phyloP scores from a whole-genome alignment of 2,888 invertebrate species.

The Drosophila crucigera region DNA sequence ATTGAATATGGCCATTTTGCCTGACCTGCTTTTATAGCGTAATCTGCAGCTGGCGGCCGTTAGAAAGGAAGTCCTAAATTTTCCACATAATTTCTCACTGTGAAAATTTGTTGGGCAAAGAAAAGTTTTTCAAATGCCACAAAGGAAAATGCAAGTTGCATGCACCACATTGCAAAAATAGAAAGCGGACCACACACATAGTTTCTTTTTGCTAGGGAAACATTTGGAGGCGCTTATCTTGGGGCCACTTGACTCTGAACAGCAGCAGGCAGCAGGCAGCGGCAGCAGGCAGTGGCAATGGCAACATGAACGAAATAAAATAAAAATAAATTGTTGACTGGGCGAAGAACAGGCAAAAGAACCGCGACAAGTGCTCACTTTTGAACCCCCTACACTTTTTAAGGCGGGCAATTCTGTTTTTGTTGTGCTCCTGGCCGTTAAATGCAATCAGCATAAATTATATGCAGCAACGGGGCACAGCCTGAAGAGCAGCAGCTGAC shows the following conservation, averaged over 20 bases:
- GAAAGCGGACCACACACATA: slow-evolving; percentile 31
- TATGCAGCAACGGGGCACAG: slow-evolving; percentile 49
- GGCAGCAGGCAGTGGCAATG: slow-evolving; percentile 32
- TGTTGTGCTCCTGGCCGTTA: slow-evolving; percentile 54
- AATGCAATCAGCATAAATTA: slow-evolving; percentile 83
- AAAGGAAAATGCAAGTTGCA: slow-evolving; percentile 60
- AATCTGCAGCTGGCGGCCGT: slow-evolving; percentile 24
- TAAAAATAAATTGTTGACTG: slow-evolving; percentile 73
- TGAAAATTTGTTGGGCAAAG: slow-evolving; percentile 38
- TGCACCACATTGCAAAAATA: slow-evolving; percentile 56
- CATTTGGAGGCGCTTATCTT: slow-evolving; percentile 74
- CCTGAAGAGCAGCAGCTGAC: slow-evolving; percentile 68
- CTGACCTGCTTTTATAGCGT: slow-evolving; percentile 34
- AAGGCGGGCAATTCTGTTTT: slow-evolving; percentile 28
- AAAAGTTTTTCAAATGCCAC: slow-evolving; percentile 49
- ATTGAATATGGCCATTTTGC: slow-evolving; percentile 24
- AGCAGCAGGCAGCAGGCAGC: slow-evolving; percentile 30
- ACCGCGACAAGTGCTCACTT: slow-evolving; percentile 73
- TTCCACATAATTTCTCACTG: slow-evolving; percentile 44
- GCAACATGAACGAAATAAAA: slow-evolving; percentile 65
- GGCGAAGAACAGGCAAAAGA: slow-evolving; percentile 28
- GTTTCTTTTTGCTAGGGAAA: slow-evolving; percentile 55
- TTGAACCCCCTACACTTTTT: slow-evolving; percentile 49
- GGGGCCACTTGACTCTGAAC: slow-evolving; percentile 70
- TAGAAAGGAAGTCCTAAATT: slow-evolving; percentile 46